A percentile compares a stretch with the other conserved stretches of the same genome.
Conservation (phyloP, 2,888 invertebrate genomes). For the Monopis laevigella region DNA sequence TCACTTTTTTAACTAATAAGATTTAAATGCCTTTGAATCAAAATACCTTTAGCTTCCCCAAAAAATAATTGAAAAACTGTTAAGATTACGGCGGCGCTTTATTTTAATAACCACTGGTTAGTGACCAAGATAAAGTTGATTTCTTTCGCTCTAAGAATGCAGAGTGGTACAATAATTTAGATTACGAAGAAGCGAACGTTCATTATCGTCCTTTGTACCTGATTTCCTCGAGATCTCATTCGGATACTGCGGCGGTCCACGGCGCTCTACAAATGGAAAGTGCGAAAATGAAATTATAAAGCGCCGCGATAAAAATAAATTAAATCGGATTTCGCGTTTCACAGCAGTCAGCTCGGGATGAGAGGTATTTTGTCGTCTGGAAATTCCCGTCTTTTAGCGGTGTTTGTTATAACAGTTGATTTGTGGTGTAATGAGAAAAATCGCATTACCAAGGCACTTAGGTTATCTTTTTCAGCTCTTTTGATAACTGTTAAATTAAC, state of each 20-base stretch:
- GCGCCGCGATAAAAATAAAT: conserved; percentile 67
- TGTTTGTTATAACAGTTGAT: too few relatives aligned
- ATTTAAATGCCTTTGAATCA: too few relatives aligned
- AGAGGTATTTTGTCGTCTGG: conserved; percentile 57
- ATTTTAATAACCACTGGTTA: conserved; percentile 62
- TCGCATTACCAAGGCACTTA: too few relatives aligned
- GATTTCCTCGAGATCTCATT: conserved; percentile 66
- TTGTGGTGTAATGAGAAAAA: too few relatives aligned
- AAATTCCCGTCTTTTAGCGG: conserved; percentile 54
- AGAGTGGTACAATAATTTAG: conserved; percentile 66
- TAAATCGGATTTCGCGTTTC: conserved; percentile 65
- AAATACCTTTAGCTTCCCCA: not conserved
- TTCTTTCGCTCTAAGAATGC: conserved; percentile 64
- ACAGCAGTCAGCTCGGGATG: conserved; percentile 61
- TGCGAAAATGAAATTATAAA: conserved; percentile 69
- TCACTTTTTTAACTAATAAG: too few relatives aligned
- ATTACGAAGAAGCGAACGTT: conserved; percentile 66
- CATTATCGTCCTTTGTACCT: conserved; percentile 68
- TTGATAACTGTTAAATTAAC: too few relatives aligned
- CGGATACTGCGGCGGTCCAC: conserved; percentile 62
- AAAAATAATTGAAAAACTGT: too few relatives aligned
- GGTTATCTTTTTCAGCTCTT: too few relatives aligned
- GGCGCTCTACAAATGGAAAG: conserved; percentile 64
- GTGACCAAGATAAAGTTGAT: conserved; percentile 59
- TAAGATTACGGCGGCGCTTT: conserved; percentile 42